A percentile compares a stretch with the other conserved stretches of the same genome.
Conservation (phyloP, 2,888 invertebrate genomes). For the Coelogynopora nodosa region DNA sequence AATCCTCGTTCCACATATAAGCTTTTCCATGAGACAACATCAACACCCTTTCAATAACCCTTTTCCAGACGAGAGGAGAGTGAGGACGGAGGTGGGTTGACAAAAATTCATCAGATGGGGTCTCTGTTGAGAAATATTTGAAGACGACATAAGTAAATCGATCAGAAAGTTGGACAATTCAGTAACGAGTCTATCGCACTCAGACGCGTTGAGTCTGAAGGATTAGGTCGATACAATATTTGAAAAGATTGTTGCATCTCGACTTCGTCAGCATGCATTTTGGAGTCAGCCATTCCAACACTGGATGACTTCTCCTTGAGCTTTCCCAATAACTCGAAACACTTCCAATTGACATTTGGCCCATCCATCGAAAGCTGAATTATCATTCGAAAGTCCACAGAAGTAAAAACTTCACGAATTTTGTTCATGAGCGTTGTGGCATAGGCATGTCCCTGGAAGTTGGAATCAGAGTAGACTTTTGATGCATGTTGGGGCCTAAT, state of each 20-base stretch:
- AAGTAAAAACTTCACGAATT: background rate
- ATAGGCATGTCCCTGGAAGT: conserved; percentile 24
- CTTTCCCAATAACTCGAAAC: conserved; percentile 13
- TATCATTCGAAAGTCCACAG: conserved; percentile 11
- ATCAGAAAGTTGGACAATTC: conserved; percentile 19
- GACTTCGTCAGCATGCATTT: conserved; percentile 20
- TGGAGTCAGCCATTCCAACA: background rate
- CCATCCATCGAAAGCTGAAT: conserved; percentile 8
- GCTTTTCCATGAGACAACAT: conserved; percentile 7
- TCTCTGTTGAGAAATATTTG: conserved; percentile 2
- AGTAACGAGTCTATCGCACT: conserved; percentile 1
- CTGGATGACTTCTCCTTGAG: background rate
- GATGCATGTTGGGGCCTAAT: background rate
- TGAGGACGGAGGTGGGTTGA: conserved; percentile 8
- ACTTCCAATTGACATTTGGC: conserved; percentile 14
- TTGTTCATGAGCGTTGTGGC: conserved; percentile 1
- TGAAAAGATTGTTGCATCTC: conserved; percentile 8
- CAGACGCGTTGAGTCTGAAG: background rate
- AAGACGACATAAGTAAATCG: background rate
- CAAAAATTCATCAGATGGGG: background rate
- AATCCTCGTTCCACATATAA: conserved; percentile 2
- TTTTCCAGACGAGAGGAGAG: conserved; percentile 20
- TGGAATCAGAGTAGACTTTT: conserved; percentile 20
- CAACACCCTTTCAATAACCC: conserved; percentile 18
- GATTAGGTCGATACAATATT: conserved; percentile 15